phyloP scores from a whole-genome alignment of 1,140 invertebrate species.

The Pectinophora gossypiella region DNA sequence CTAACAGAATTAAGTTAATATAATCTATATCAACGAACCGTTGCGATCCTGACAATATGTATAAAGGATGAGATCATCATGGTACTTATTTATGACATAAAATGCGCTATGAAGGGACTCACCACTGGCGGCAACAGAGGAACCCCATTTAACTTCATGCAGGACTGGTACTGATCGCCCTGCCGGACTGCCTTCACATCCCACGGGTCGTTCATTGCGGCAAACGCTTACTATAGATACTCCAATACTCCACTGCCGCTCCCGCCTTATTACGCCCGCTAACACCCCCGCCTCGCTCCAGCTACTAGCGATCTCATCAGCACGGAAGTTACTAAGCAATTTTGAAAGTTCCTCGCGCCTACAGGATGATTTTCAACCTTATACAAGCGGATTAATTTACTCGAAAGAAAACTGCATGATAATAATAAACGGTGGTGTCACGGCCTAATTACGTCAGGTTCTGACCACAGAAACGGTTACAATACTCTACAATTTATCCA shows the following conservation, averaged over 20 bases:
- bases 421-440: slow-evolving; percentile 45
- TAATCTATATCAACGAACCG: too few species aligned
- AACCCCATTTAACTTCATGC: slow-evolving; percentile 79
- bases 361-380: slow-evolving; percentile 12
- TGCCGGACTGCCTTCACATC: slow-evolving; percentile 62
- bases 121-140: slow-evolving; percentile 80
- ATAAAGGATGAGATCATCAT: background rate
- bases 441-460: slow-evolving; percentile 15
- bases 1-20: too few species aligned
- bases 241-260: too few species aligned
- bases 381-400: slow-evolving; percentile 3
- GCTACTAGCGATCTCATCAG: too few species aligned
- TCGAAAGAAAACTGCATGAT: slow-evolving; percentile 21
- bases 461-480: background rate
- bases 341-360: slow-evolving; percentile 16
- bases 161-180: slow-evolving; percentile 72
- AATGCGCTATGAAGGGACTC: slow-evolving; percentile 35
- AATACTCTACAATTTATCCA: background rate
- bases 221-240: background rate
- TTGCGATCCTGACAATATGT: too few species aligned
- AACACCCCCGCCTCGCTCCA: background rate
- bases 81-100: background rate
- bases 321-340: background rate
- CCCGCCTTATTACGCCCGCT: too few species aligned
- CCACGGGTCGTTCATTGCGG: slow-evolving; percentile 66